Evolutionary conservation across 2,797 vertebrate species (phyloP).

Genomic region (Holocentrus rufus): DNA sequence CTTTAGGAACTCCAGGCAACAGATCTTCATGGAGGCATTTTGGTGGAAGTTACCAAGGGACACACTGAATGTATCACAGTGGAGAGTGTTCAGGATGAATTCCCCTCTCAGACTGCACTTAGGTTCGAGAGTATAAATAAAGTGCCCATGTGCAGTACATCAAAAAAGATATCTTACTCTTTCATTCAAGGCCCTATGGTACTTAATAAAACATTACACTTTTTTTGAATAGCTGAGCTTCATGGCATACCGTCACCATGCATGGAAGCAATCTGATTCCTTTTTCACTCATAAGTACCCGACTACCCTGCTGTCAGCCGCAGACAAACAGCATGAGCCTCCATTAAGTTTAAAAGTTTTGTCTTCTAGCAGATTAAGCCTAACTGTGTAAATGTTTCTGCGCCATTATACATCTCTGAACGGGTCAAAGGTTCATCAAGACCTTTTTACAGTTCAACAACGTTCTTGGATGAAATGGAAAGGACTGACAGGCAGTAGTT

Average conservation of each 20-base stretch:
- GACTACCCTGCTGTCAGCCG: slow-evolving; percentile 3
- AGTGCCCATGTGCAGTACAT: slow-evolving; percentile 4
- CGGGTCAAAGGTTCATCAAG: no score
- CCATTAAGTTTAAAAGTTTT: neutral
- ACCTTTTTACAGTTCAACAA: no score
- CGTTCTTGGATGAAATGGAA: no score
- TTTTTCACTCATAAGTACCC: neutral
- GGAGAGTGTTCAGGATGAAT: slow-evolving; percentile 33
- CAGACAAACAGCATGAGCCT: neutral
- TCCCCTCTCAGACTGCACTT: slow-evolving; percentile 40
- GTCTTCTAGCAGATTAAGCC: neutral
- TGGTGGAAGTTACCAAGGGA: slow-evolving; percentile 41
- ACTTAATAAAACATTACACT: slow-evolving; percentile 25
- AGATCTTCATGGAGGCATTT: slow-evolving; percentile 26
- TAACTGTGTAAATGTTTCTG: neutral
- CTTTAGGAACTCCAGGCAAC: slow-evolving; percentile 40
- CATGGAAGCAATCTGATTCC: slow-evolving; percentile 8
- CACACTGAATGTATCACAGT: slow-evolving; percentile 34
- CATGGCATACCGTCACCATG: slow-evolving; percentile 20
- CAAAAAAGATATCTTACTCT: slow-evolving; percentile 37
- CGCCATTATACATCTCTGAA: neutral
- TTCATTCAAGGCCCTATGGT: slow-evolving; percentile 38
- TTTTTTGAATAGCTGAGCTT: slow-evolving; percentile 46
- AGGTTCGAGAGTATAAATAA: slow-evolving; percentile 19
- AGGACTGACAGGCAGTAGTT: no score